Conservation (phyloP, 2,113 vertebrate species). For the Corvus moneduloides region DNA sequence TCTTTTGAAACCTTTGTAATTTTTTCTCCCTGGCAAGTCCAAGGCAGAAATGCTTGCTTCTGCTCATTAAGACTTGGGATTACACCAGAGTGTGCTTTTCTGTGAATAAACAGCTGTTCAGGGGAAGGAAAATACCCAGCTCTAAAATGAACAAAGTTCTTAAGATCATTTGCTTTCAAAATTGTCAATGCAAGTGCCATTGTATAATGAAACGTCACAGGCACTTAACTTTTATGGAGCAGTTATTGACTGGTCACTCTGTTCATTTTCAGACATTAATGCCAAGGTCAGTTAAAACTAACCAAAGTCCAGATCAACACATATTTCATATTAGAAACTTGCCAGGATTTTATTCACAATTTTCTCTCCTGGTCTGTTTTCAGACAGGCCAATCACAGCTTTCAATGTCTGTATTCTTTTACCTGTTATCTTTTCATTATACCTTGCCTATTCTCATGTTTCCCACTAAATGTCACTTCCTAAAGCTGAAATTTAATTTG, state of each 20-base stretch:
- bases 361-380: background rate
- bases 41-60: background rate
- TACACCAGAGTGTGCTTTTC: background rate
- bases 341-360: background rate
- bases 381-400: background rate
- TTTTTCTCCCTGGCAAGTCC: background rate
- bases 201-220: conserved; percentile 21
- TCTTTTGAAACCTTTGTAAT: background rate
- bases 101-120: conserved; percentile 29
- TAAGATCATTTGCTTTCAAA: conserved; percentile 33
- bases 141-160: conserved; percentile 39
- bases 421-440: conserved; percentile 10
- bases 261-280: conserved; percentile 19
- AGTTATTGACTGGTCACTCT: conserved; percentile 26
- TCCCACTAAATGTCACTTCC: conserved; percentile 22
- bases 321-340: background rate
- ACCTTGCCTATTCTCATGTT: conserved; percentile 9
- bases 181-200: background rate
- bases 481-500: conserved; percentile 57
- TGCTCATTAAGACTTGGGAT: background rate
- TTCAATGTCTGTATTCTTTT: background rate
- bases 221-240: conserved; percentile 49
- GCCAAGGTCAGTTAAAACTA: conserved; percentile 41
- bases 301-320: background rate
- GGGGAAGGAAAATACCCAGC: conserved; percentile 6